A percentile compares a stretch with the other conserved stretches of the same genome.
Evolutionary conservation across 2,113 vertebrate species (phyloP).

Genomic region (Dipodomys ordii): DNA sequence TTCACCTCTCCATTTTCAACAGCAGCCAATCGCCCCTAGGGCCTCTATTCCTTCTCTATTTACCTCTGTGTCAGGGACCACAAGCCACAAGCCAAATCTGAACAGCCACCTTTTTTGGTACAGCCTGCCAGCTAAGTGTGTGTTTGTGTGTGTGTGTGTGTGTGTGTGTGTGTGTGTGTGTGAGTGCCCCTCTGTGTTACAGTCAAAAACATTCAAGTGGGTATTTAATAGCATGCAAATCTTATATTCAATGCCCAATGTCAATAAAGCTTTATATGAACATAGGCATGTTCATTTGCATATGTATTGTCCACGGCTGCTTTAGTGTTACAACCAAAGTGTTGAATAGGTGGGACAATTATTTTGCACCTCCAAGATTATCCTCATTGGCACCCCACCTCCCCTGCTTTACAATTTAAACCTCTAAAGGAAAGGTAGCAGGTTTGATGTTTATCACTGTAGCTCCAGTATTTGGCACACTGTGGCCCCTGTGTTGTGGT

Average conservation of each 20-base stretch:
- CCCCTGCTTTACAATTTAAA: neutral
- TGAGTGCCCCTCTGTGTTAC: too few species aligned
- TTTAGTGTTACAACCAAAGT: neutral
- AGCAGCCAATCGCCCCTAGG: neutral
- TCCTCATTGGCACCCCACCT: neutral
- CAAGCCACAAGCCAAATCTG: neutral
- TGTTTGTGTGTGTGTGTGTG: slow-evolving; percentile 15
- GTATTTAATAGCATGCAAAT: neutral
- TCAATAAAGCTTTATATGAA: neutral
- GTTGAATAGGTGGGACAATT: neutral
- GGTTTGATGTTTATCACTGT: neutral
- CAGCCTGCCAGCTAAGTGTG: neutral
- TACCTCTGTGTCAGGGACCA: neutral
- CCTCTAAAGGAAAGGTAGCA: neutral
- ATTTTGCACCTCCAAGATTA: neutral
- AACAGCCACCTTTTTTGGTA: neutral
- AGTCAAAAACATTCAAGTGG: neutral
- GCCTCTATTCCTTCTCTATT: neutral
- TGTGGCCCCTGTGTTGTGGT: neutral
- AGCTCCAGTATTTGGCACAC: neutral
- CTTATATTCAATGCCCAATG: neutral
- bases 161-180: neutral
- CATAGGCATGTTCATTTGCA: neutral
- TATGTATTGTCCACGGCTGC: neutral
- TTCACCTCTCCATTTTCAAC: neutral